Evolutionary conservation across 2,113 vertebrate species (phyloP).

Genomic region (Rhadina sibilatrix): DNA sequence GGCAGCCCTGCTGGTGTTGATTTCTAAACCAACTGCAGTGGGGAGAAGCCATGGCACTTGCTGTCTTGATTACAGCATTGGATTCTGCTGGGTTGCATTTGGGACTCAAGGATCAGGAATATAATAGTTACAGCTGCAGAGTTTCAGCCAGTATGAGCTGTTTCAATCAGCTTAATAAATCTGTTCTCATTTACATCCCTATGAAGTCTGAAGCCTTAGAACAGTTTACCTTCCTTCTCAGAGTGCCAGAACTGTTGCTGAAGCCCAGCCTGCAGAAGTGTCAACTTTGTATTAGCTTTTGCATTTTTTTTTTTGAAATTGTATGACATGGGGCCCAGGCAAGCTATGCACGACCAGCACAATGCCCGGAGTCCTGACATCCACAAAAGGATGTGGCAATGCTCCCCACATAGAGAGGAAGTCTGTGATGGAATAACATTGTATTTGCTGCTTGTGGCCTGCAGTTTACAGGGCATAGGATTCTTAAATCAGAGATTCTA

Average conservation of each 20-base stretch:
- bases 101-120: background rate
- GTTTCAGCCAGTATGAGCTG: background rate
- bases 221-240: background rate
- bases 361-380: background rate
- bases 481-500: background rate
- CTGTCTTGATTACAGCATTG: background rate
- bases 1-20: background rate
- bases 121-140: background rate
- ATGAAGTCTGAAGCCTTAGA: background rate
- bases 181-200: background rate
- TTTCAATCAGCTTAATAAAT: background rate
- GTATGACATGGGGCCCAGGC: background rate
- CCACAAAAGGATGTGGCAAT: rapidly evolving
- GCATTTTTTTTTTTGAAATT: background rate
- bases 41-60: background rate
- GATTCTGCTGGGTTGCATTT: background rate
- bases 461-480: background rate
- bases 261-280: background rate
- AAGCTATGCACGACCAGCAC: background rate
- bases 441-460: rapidly evolving
- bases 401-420: background rate
- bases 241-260: background rate
- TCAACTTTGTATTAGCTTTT: background rate
- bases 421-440: background rate
- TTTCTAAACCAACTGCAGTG: background rate